These are phyloP conservation scores for Sylvicola cinctus DNA, from an alignment of 2,888 invertebrate genomes.

Conservation along the genomic window DNA sequence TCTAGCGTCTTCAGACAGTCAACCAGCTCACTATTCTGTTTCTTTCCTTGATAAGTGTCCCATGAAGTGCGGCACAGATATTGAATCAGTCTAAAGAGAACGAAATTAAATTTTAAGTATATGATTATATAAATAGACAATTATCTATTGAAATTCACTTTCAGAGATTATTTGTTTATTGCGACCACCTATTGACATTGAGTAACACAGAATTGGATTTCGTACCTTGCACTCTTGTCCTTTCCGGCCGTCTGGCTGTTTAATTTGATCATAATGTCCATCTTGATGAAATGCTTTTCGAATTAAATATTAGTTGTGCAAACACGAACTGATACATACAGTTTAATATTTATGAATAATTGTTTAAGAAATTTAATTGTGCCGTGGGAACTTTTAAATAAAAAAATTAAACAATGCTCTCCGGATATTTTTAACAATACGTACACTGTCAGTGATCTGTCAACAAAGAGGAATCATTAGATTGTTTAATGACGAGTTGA, in stretches of 20 bases:
- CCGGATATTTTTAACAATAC: too few species aligned
- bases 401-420: too few species aligned
- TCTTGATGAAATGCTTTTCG: constrained; percentile 8
- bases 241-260: constrained; percentile 21
- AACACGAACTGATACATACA: too few species aligned
- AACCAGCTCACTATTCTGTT: constrained; percentile 37
- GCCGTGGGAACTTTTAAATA: too few species aligned
- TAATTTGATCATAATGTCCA: constrained; percentile 21
- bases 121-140: not conserved
- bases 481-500: too few species aligned
- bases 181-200: too few species aligned
- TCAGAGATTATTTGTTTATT: not conserved
- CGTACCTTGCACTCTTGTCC: constrained; percentile 23
- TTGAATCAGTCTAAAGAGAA: constrained; percentile 49
- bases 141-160: not conserved
- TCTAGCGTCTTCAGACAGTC: constrained; percentile 64
- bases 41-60: constrained; percentile 44
- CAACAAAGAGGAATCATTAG: too few species aligned
- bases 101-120: constrained; percentile 4
- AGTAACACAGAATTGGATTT: not conserved
- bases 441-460: too few species aligned
- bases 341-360: too few species aligned
- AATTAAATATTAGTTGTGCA: not conserved
- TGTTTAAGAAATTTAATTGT: too few species aligned
- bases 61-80: constrained; percentile 63